Evolutionary conservation across 2,797 vertebrate genomes (phyloP), one percentile per base, ranked within the genome.

Genomic region (Paratrypauchen microcephalus): DNA sequence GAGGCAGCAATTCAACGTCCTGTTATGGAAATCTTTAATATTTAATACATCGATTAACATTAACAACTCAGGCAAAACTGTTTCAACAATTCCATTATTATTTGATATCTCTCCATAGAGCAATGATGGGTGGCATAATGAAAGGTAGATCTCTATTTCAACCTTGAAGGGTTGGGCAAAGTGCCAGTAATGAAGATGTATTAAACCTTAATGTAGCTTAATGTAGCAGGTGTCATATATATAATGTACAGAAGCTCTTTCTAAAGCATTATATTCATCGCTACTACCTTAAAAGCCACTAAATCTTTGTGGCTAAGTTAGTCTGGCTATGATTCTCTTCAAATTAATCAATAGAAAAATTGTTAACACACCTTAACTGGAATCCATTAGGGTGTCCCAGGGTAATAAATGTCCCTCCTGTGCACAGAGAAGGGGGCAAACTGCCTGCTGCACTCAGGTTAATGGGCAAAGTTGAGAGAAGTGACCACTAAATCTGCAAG

Each of bases 241-340:
- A 93, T 97, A 96, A 97, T 97, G 97, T 97, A 95, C 95, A 94
- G 94, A 96, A 96, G 95, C 97, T 98, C 95, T 98, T 98, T 96
- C 95, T 95, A 97, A 98, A 96, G 95, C 96, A 97, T 98, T 98
- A 97, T 97, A 97, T 96, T 96, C 97, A 95, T 97, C 92, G 94
- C 96, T 97, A 98, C 97, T 97, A 94, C 95, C 97, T 98, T 99
- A 99, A 99, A 98, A 98, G 97, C 95, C 96, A 97, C 95, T 98
- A 96, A 97, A 95, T 98, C 95, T 94, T 94, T 87, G 86, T 84
- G 91, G 94, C 94, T 94, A 93, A 96, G 95, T 96, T 97, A 94
- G 94, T 96, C 96, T 90, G 81, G 92, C 93, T 91, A 91, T 92
- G 93, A 93, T 95, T 95, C 94, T 93, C 93, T 92, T 92, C 92